These are phyloP conservation scores for Gorsachius goisagi DNA, from an alignment of 2,113 vertebrate genomes.

Conservation along the genomic window DNA sequence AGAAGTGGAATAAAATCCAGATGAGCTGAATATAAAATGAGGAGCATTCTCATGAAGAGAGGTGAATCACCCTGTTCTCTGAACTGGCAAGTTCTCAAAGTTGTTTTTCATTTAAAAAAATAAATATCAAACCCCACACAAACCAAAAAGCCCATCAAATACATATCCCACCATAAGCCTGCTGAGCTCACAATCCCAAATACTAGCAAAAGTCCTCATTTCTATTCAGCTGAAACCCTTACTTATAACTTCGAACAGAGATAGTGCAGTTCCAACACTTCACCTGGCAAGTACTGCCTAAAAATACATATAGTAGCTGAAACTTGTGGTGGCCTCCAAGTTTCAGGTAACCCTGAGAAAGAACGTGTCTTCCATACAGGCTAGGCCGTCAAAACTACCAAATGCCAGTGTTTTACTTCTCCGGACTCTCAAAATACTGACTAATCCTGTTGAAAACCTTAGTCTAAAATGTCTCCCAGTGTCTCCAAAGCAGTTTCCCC, in stretches of 20 bases:
- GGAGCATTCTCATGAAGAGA: background rate
- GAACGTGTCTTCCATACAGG: fast-evolving
- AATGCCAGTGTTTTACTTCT: background rate
- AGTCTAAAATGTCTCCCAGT: background rate
- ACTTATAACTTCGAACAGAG: background rate
- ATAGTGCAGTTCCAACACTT: background rate
- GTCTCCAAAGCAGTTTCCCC: background rate
- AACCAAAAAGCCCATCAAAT: background rate
- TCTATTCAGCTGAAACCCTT: background rate
- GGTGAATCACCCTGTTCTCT: background rate
- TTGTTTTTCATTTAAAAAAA: background rate
- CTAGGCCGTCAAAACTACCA: background rate
- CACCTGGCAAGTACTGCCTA: background rate
- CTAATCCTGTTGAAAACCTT: background rate
- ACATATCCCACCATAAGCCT: background rate
- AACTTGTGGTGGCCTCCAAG: background rate
- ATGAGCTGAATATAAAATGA: background rate
- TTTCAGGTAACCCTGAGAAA: background rate
- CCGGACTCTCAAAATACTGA: background rate
- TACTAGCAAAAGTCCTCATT: background rate
- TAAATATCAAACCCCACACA: fast-evolving
- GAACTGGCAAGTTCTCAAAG: background rate
- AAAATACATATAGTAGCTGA: background rate
- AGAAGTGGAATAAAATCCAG: background rate
- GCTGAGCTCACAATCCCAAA: background rate